Evolutionary conservation across 1,140 invertebrate genomes (phyloP).

Genomic region (Brachionus paranguensis): DNA sequence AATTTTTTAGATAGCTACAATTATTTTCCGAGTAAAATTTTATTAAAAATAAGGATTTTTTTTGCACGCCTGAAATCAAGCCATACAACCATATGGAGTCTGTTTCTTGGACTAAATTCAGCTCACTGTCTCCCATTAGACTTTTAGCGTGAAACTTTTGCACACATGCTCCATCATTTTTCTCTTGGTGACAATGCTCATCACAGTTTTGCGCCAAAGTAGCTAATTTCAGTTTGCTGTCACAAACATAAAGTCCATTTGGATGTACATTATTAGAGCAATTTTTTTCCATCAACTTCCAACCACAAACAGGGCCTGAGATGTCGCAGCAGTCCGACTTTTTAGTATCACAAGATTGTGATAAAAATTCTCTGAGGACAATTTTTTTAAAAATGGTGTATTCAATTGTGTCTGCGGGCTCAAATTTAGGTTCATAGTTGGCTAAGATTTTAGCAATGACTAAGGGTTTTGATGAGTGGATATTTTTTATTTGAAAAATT

Average conservation of each 20-base stretch:
- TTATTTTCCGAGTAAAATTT: background rate
- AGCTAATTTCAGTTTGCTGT: background rate
- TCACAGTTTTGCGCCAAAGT: background rate
- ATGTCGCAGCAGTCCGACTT: background rate
- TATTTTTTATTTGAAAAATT: background rate
- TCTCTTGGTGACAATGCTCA: background rate
- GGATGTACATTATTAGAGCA: background rate
- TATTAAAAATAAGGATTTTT: background rate
- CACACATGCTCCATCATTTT: background rate
- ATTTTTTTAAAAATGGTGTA: background rate
- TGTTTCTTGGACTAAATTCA: background rate
- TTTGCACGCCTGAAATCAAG: background rate
- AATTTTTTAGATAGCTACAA: background rate
- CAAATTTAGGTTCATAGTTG: background rate
- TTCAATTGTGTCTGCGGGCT: background rate
- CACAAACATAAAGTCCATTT: background rate
- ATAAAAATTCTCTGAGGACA: background rate
- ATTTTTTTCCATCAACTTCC: background rate
- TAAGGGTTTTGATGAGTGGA: background rate
- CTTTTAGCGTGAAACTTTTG: background rate
- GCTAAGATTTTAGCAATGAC: background rate
- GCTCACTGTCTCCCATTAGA: background rate
- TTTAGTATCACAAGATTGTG: background rate
- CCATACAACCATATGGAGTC: background rate
- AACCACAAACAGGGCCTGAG: background rate